Base-by-base conservation (phyloP, 2,888 invertebrate species). In the Chrysolina americana region DNA sequence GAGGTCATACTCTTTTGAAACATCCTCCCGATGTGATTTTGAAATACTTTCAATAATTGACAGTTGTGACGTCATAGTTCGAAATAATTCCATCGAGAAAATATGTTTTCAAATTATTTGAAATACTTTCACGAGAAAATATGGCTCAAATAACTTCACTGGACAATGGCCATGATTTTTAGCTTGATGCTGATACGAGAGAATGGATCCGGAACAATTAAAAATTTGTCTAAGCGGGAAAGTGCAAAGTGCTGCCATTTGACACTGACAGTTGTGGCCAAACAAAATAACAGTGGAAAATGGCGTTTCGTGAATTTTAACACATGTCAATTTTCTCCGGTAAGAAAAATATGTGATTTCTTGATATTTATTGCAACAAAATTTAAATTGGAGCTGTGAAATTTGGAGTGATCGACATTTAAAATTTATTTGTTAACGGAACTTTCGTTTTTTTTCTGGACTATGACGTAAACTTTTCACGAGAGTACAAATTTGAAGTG, bases 271-370 rank as follows among this genome's bases (percentile, higher is more conserved):
- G 21, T 17, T 48, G 74, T 65, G 71, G 41, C 41, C 44, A 70
- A 71, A 66, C 59, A 53, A 64, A 44, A 47, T 73, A 75, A 53
- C 71, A 63, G 68, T 75, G 76, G 81, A 83, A 86, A 86, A 87
- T 87, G 87, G 87, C 87, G 87, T 84, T 82, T 78, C 66, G 82
- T 83, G 84, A 83, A 80, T 85, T 86, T 85, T 87, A 87, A 85
- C 87, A 87, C 87, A 87, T 87, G 87, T 86, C 86, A 87, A 81
- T 84, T 83, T 83, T 80, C 83, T 86, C 86, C 85, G 86, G 87
- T 87, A 85, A 87, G 87, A 78, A 78, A 76, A 77, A 72, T 71
- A 68, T 64, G 71, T 72, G 70, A 48, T 44, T 70, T 63, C 36
- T 13, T 47, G 59, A 36, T 62, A 64, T 53, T 23, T 17, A 13